Conservation (phyloP, 2,797 vertebrate species). For the Numenius phaeopus region DNA sequence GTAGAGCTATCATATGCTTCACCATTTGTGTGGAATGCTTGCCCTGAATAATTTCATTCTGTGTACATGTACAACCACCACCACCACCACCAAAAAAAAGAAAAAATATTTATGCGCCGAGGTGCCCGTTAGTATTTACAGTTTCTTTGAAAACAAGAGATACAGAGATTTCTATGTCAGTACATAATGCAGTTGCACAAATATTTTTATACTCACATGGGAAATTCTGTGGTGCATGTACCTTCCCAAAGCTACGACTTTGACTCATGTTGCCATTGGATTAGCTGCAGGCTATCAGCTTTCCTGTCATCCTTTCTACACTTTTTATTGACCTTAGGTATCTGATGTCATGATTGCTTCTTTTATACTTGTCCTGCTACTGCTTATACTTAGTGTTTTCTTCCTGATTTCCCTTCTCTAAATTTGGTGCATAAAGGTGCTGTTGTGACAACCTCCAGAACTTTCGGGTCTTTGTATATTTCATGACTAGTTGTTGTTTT, state of each 20-base stretch:
- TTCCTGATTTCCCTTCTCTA: background rate
- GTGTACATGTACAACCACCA: background rate
- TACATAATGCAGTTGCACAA: background rate
- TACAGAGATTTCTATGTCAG: background rate
- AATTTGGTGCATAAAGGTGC: background rate
- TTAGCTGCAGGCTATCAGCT: background rate
- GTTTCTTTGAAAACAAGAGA: background rate
- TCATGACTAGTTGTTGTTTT: background rate
- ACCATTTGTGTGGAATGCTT: background rate
- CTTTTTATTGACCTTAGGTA: background rate
- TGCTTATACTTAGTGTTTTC: background rate
- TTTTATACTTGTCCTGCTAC: background rate
- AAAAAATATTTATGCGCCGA: accelerated
- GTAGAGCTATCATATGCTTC: background rate
- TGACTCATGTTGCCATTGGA: background rate
- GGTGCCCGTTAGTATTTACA: background rate
- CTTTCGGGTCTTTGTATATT: background rate
- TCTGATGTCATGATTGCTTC: background rate
- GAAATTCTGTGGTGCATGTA: background rate
- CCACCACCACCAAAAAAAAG: too few relatives aligned
- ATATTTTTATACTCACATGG: background rate
- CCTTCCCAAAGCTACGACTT: background rate
- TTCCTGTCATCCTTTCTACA: background rate
- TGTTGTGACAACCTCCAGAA: background rate
- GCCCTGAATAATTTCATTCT: background rate